Evolutionary conservation across 1,140 invertebrate species (phyloP), one percentile per base, ranked within the genome.

Genomic region (Halyomorpha halys): DNA sequence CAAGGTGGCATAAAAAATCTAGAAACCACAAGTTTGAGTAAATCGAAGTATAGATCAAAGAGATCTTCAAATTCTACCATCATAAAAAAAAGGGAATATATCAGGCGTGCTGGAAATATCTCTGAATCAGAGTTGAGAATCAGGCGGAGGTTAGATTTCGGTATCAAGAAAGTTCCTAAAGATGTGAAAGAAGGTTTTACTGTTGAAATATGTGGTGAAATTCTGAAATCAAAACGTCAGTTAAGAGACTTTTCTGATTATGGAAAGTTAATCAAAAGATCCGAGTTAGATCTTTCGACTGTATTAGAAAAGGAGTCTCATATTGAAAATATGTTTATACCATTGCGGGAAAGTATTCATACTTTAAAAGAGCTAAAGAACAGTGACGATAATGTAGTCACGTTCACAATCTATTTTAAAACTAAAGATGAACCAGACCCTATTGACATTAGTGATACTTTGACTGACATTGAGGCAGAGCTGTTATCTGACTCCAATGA

Each of bases 151-250:
- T 56, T 19, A 56, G 53, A 21, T 6, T 16, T 16, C 6, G 15
- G 14, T 56, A 56, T 56, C 53, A 16, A 56, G 23, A 25, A 56
- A 56, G 23, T 56, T 27, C 53, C 53, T 25, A 56, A 56, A 23
- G 53, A 56, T 3, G 21, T 13, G 9, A 49, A 49, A 23, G 19
- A 56, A 23, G 15, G 23, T 25, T 56, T 23, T 25, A 25, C 18
- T 23, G 53, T 56, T 23, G 53, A 56, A 16, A 23, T 56, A 23
- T 23, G 18, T 27, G 53, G 53, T 56, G 53, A 56, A 56, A 23
- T 56, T 15, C 27, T 56, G 18, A 56, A 56, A 56, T 21, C 19
- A 5, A 19, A 56, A 23, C 18, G 53, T 5, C 18, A 23, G 4
- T 25, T 56, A 21, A 21, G 53, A 25, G 15, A 56, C 4, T 56